These are phyloP conservation scores for Mechanitis messenoides DNA, from an alignment of 2,888 invertebrate species.

Conservation along the genomic window DNA sequence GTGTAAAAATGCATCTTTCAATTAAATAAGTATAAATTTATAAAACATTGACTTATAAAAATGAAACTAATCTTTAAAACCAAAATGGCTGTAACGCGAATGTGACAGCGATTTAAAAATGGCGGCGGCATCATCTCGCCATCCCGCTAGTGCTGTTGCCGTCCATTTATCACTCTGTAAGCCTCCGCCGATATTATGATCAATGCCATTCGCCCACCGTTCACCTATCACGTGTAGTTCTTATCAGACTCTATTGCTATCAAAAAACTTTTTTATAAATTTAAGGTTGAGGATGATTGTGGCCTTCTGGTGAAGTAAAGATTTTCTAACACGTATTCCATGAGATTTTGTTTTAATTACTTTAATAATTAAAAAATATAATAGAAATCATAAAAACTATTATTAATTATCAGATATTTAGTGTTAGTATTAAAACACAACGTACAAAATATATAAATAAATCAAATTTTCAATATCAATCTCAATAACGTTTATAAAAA, in stretches of 20 bases:
- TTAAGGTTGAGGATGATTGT: neutral
- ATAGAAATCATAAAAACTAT: too few species aligned
- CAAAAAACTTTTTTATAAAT: neutral
- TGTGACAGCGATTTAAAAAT: conserved; percentile 74
- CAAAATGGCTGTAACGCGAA: conserved; percentile 40
- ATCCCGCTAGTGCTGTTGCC: conserved; percentile 56
- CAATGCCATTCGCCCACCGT: conserved; percentile 67
- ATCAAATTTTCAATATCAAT: too few species aligned
- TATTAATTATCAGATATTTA: too few species aligned
- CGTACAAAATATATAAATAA: too few species aligned
- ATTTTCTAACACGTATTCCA: too few species aligned
- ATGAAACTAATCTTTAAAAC: conserved; percentile 17
- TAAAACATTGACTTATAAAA: too few species aligned
- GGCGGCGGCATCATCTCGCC: conserved; percentile 67
- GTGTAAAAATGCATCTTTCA: too few species aligned
- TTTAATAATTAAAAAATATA: too few species aligned
- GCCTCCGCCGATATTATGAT: conserved; percentile 76
- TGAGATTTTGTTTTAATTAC: too few species aligned
- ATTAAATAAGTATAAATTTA: neutral
- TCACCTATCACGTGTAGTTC: conserved; percentile 42
- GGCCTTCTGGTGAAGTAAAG: neutral
- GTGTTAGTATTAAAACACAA: too few species aligned
- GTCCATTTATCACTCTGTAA: conserved; percentile 74
- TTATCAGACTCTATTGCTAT: conserved; percentile 13
- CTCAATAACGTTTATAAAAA: neutral